These are phyloP conservation scores for Neodiprion virginianus DNA, from an alignment of 1,140 invertebrate genomes.

Conservation along the genomic window DNA sequence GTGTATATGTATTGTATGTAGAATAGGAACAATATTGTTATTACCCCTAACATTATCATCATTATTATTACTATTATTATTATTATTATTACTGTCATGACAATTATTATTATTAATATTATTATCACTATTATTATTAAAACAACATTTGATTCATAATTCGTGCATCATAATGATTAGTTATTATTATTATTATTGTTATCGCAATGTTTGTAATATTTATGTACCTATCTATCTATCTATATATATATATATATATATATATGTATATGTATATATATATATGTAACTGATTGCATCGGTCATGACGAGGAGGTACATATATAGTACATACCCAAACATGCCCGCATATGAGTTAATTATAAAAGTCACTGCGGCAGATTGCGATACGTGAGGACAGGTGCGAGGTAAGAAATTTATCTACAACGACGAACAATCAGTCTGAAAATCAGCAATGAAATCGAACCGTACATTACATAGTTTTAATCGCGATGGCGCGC, in stretches of 20 bases:
- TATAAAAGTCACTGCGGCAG: constrained; percentile 24
- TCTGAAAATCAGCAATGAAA: no score
- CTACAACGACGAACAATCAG: no score
- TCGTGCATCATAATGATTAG: constrained; percentile 44
- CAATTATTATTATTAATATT: constrained; percentile 46
- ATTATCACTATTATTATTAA: constrained; percentile 41
- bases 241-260: neutral
- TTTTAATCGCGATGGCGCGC: no score
- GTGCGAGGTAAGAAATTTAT: no score
- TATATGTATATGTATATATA: neutral
- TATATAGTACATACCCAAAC: no score
- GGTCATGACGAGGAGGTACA: constrained; percentile 18
- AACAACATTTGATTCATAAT: constrained; percentile 39
- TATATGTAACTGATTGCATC: constrained; percentile 31
- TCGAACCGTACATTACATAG: no score
- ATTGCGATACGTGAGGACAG: constrained; percentile 31
- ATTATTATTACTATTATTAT: constrained; percentile 46
- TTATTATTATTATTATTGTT: constrained; percentile 52
- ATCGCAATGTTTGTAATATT: constrained; percentile 55
- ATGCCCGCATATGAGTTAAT: no score
- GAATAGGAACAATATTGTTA: constrained; percentile 59
- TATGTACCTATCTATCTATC: neutral
- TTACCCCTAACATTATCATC: constrained; percentile 39
- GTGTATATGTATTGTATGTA: constrained; percentile 63
- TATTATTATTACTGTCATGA: constrained; percentile 49